A percentile compares a stretch with the other conserved stretches of the same genome.
phyloP scores from a whole-genome alignment of 2,888 invertebrate species.

The Bombylius major region DNA sequence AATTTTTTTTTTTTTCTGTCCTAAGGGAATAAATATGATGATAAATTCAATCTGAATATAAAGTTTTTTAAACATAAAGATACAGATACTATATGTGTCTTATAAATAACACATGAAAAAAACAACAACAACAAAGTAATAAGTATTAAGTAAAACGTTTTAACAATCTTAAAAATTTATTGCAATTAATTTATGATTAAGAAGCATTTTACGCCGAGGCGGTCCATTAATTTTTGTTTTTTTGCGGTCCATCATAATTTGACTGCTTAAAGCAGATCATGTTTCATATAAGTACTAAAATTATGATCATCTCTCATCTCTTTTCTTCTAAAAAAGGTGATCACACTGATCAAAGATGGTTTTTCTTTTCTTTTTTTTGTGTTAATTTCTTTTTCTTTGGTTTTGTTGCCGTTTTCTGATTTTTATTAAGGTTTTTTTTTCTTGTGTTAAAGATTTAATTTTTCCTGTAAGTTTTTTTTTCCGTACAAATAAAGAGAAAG shows the following conservation, averaged over 20 bases:
- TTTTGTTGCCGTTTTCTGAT: too few relatives aligned
- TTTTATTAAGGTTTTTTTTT: too few relatives aligned
- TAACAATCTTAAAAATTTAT: slow-evolving; percentile 1
- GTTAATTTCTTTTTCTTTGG: background rate
- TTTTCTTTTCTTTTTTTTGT: background rate
- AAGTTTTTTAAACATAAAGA: too few relatives aligned
- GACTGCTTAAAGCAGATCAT: background rate
- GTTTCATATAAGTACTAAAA: background rate
- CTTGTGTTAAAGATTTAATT: too few relatives aligned
- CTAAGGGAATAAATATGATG: too few relatives aligned
- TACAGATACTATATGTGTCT: too few relatives aligned
- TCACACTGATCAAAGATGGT: background rate
- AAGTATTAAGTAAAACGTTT: too few relatives aligned
- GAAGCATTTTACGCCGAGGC: slow-evolving; percentile 4
- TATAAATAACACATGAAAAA: too few relatives aligned
- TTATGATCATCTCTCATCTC: background rate
- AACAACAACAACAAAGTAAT: too few relatives aligned
- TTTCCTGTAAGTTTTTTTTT: background rate
- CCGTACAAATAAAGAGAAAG: too few relatives aligned
- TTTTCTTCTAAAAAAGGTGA: background rate
- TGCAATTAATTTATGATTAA: slow-evolving; percentile 9
- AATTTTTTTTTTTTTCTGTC: too few relatives aligned
- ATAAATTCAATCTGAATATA: too few relatives aligned
- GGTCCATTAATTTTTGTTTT: slow-evolving; percentile 4
- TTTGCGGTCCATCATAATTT: background rate